These are phyloP conservation scores for Euborellia annulipes DNA, from an alignment of 1,140 invertebrate genomes.

Conservation along the genomic window DNA sequence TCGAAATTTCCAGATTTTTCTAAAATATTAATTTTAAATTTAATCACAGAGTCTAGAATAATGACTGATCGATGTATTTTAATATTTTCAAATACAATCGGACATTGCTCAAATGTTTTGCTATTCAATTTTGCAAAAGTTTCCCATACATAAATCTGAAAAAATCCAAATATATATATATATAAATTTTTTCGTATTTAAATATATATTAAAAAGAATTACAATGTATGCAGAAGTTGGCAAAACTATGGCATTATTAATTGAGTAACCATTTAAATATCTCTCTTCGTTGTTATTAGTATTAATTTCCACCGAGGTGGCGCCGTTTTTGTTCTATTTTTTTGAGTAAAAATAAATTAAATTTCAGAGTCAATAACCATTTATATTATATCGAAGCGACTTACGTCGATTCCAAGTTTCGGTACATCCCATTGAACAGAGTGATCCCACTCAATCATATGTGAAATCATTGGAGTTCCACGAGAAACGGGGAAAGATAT, in stretches of 20 bases:
- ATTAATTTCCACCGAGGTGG: slow-evolving; percentile 67
- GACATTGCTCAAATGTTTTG: slow-evolving; percentile 56
- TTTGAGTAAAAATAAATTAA: too few species aligned
- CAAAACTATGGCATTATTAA: slow-evolving; percentile 86
- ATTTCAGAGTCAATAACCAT: too few species aligned
- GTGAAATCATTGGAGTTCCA: slow-evolving; percentile 74
- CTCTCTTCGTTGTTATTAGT: slow-evolving; percentile 56
- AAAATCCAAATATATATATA: too few species aligned
- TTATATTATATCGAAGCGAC: too few species aligned
- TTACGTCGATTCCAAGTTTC: slow-evolving; percentile 38
- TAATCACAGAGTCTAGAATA: slow-evolving; percentile 57
- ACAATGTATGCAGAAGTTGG: slow-evolving; percentile 90
- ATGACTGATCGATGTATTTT: slow-evolving; percentile 84
- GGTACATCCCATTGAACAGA: slow-evolving; percentile 59
- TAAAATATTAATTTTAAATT: slow-evolving; percentile 78
- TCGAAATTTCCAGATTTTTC: slow-evolving; percentile 81
- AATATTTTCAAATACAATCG: slow-evolving; percentile 76
- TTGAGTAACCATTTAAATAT: slow-evolving; percentile 74
- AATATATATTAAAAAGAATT: slow-evolving; percentile 15
- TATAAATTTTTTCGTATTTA: too few species aligned
- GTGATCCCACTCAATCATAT: slow-evolving; percentile 85
- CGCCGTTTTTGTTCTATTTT: slow-evolving; percentile 56
- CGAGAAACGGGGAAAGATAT: slow-evolving; percentile 74
- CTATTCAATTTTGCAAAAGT: slow-evolving; percentile 73
- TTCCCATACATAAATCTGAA: slow-evolving; percentile 72